A percentile compares a stretch with the other conserved stretches of the same genome.
These are phyloP conservation scores for Neolamprologus ventralis DNA, from an alignment of 2,113 vertebrate species.

Conservation along the genomic window DNA sequence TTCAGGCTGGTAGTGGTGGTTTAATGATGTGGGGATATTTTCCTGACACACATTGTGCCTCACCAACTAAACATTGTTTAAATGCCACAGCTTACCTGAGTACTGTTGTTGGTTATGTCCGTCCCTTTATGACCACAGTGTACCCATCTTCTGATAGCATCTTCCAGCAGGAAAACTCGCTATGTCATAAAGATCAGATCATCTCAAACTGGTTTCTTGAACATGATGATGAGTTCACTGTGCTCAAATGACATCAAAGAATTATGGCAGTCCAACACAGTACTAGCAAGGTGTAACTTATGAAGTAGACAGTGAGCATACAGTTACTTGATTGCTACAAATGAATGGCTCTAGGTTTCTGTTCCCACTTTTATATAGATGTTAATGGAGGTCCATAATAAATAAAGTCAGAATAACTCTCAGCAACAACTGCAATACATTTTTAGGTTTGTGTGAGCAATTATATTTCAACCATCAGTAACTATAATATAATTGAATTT, in stretches of 20 bases:
- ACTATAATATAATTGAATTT: neutral
- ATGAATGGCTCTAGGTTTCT: accelerated
- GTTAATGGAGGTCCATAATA: neutral
- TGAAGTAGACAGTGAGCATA: neutral
- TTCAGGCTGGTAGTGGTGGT: neutral
- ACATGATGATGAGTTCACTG: neutral
- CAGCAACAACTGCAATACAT: neutral
- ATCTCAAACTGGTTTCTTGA: neutral
- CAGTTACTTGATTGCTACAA: neutral
- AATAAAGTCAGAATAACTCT: neutral
- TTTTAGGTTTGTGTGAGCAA: neutral
- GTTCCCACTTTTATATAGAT: neutral
- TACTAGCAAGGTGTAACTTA: neutral
- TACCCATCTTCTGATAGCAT: neutral
- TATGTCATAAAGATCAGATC: neutral
- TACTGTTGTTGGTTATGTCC: neutral
- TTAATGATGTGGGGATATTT: neutral
- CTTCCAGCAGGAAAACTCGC: neutral
- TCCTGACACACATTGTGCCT: neutral
- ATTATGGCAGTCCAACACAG: neutral
- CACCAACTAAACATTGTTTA: neutral
- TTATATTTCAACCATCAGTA: neutral
- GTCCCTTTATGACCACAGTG: neutral
- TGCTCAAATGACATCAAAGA: neutral
- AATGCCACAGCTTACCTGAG: neutral